Base-by-base conservation (phyloP, 2,113 vertebrate genomes). In the Ptilonorhynchus violaceus region DNA sequence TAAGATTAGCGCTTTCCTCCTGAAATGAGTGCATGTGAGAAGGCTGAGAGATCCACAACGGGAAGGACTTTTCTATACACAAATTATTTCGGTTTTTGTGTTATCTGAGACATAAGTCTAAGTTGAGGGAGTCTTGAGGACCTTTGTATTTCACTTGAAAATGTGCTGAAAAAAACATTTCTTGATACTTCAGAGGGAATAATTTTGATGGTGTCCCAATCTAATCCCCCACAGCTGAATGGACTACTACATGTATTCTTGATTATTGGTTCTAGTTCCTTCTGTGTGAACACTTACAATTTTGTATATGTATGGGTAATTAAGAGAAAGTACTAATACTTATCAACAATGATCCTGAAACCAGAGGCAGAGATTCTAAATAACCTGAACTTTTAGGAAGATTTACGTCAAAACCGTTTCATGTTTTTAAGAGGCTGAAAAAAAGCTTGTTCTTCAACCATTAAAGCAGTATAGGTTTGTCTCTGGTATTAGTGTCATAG, bases 241-340 rank as follows among this genome's bases (percentile, higher is more conserved):
- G 16, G 53, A 63, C 23, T 81, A 15, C 52, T 83, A 52, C 13
- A 10, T 64, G 27, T 85, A 64, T 64, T 81, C 52, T 89, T 80
- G n/a, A 20, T 80, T 69, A 67, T 11, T 73, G 44, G 22, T 85
- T 96, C 58, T 92, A 90, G 28, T 60, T 96, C 84, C 55, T 91
- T 95, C 92, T 83, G 58, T 60, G 19, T 96, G 74, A 88, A 90
- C 63, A 87, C 49, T 96, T 91, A 91, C 3, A 77, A 28, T 93
- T 97, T 95, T 84, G 52, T 94, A 60, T 92, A 62, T 89, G 21
- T 97, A 64, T 91, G 93, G 56, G 15, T 88, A 93, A 93, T 89
- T 91, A 92, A 88, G 49, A 94, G 44, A 83, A 93, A 77, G 55
- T 86, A 50, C 62, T 93, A 85, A 37, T 86, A 62, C 39, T 85